A percentile compares a stretch with the other conserved stretches of the same genome.
Conservation (phyloP, 2,888 invertebrate genomes). For the Carcina quercana region DNA sequence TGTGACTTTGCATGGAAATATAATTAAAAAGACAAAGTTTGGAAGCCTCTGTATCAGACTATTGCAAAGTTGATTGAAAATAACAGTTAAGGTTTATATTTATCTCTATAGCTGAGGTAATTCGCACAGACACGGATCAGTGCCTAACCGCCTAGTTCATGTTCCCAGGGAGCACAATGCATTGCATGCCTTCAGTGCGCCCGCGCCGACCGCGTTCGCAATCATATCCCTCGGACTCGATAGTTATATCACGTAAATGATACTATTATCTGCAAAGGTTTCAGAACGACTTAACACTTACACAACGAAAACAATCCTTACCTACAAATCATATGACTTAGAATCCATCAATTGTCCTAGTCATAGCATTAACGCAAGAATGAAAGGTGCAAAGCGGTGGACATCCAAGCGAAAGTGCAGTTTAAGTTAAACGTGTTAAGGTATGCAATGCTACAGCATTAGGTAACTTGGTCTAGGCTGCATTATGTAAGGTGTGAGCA, state of each 20-base stretch:
- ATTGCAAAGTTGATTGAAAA: no score
- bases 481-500: slow-evolving; percentile 64
- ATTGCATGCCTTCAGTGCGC: slow-evolving; percentile 28
- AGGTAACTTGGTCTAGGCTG: slow-evolving; percentile 49
- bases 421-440: slow-evolving; percentile 42
- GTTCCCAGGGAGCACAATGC: slow-evolving; percentile 44
- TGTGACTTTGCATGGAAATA: no score
- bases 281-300: slow-evolving; percentile 27
- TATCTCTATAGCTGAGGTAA: slow-evolving; percentile 29
- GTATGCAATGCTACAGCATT: slow-evolving; percentile 40
- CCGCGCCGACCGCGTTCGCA: slow-evolving; percentile 29
- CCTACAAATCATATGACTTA: slow-evolving; percentile 28
- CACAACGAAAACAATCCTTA: slow-evolving; percentile 25
- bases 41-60: no score
- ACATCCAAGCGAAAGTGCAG: slow-evolving; percentile 52
- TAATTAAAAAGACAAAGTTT: no score
- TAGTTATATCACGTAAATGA: slow-evolving; percentile 67
- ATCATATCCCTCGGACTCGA: slow-evolving; percentile 50
- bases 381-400: slow-evolving; percentile 33
- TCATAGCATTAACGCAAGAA: slow-evolving; percentile 28
- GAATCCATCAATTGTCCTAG: slow-evolving; percentile 18
- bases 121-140: slow-evolving; percentile 25
- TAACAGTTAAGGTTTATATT: slow-evolving; percentile 29
- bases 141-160: slow-evolving; percentile 21
- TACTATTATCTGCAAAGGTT: slow-evolving; percentile 30